A percentile compares a stretch with the other conserved stretches of the same genome.
Evolutionary conservation across 2,888 invertebrate species (phyloP).

Genomic region (Orthonevra nobilis): DNA sequence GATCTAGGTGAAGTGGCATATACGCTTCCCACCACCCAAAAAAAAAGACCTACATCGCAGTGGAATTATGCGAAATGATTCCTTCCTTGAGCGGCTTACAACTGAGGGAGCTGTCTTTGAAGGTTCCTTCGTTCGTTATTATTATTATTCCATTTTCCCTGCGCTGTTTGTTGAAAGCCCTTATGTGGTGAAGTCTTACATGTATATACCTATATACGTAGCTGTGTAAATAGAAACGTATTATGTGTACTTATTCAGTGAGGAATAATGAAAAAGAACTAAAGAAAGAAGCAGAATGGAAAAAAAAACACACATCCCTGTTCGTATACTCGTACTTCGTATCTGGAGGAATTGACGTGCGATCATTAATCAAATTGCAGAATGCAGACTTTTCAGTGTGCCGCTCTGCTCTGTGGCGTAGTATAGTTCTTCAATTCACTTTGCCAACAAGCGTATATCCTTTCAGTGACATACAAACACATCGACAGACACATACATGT

Average conservation of each 20-base stretch:
- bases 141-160: slow-evolving; percentile 31
- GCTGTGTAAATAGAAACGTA: slow-evolving; percentile 66
- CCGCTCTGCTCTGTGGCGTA: slow-evolving; percentile 58
- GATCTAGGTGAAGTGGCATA: slow-evolving; percentile 40
- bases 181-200: slow-evolving; percentile 16
- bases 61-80: slow-evolving; percentile 66
- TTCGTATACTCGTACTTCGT: slow-evolving; percentile 55
- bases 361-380: slow-evolving; percentile 81
- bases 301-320: slow-evolving; percentile 49
- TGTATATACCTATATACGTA: slow-evolving; percentile 15
- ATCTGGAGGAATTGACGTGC: slow-evolving; percentile 78
- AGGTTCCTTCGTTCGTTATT: slow-evolving; percentile 24
- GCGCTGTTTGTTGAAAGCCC: slow-evolving; percentile 44
- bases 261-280: slow-evolving; percentile 42
- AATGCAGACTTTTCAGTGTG: slow-evolving; percentile 78
- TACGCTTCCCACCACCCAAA: background rate
- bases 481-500: slow-evolving; percentile 15
- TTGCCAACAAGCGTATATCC: slow-evolving; percentile 66
- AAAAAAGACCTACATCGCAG: slow-evolving; percentile 32
- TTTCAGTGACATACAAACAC: slow-evolving; percentile 62
- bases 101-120: slow-evolving; percentile 58
- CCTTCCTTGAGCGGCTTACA: slow-evolving; percentile 44
- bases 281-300: slow-evolving; percentile 40
- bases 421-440: slow-evolving; percentile 68
- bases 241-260: slow-evolving; percentile 65